Conservation (phyloP, 2,888 invertebrate genomes). For the Agapetus fuscipes region DNA sequence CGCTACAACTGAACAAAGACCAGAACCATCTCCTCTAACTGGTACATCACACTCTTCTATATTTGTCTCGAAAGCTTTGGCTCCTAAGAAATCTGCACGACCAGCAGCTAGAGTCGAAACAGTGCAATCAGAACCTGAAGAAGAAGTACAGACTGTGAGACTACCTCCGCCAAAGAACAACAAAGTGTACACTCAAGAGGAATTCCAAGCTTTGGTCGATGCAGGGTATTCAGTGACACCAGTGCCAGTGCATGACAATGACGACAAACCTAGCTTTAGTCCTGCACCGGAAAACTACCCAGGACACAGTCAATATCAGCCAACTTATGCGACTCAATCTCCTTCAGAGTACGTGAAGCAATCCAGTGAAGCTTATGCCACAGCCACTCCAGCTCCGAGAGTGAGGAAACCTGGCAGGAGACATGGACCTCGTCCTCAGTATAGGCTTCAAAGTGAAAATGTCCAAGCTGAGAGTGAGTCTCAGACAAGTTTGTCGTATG, state of each 20-base stretch:
- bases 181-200: slow-evolving; percentile 43
- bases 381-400: slow-evolving; percentile 11
- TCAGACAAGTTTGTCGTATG: slow-evolving; percentile 10
- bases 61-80: slow-evolving; percentile 17
- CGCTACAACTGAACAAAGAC: slow-evolving; percentile 7
- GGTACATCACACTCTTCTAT: slow-evolving; percentile 17
- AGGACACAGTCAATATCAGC: slow-evolving; percentile 16
- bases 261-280: slow-evolving; percentile 17
- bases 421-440: slow-evolving; percentile 11
- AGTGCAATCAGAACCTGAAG: slow-evolving; percentile 9
- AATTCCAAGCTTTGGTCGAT: slow-evolving; percentile 40
- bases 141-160: slow-evolving; percentile 25
- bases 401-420: slow-evolving; percentile 16
- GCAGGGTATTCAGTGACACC: slow-evolving; percentile 45
- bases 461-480: slow-evolving; percentile 14
- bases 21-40: slow-evolving; percentile 2
- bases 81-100: slow-evolving; percentile 12
- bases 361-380: slow-evolving; percentile 11
- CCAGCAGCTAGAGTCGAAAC: slow-evolving; percentile 4
- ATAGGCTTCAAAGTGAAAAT: slow-evolving; percentile 10
- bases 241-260: slow-evolving; percentile 30
- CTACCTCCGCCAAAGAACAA: slow-evolving; percentile 43
- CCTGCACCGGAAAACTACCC: slow-evolving; percentile 20
- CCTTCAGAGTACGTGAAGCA: slow-evolving; percentile 12
- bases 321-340: neutral